phyloP scores from a whole-genome alignment of 2,888 invertebrate species.

The Hirtodrosophila duncani region DNA sequence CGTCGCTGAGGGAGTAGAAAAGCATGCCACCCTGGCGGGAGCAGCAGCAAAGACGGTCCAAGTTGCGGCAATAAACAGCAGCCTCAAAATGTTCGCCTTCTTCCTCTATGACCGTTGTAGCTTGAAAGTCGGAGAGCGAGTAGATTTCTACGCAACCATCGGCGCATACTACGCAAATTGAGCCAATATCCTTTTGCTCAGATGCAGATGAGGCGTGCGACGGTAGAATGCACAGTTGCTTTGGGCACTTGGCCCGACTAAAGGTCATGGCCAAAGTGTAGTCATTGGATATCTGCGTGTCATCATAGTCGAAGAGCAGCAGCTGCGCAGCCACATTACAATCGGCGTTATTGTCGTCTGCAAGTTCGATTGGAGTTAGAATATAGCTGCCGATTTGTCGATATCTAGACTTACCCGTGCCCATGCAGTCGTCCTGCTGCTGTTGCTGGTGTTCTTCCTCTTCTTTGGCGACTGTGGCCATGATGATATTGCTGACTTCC shows the following conservation, averaged over 20 bases:
- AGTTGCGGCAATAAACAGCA: constrained; percentile 90
- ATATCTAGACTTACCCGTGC: constrained; percentile 38
- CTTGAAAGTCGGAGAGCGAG: constrained; percentile 84
- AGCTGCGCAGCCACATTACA: constrained; percentile 71
- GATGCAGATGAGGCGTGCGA: constrained; percentile 24
- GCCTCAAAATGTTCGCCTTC: constrained; percentile 87
- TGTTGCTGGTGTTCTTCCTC: constrained; percentile 44
- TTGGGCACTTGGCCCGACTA: constrained; percentile 83
- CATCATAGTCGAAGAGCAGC: constrained; percentile 68
- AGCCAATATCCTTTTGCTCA: constrained; percentile 79
- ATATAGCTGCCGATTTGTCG: no score
- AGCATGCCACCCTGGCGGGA: constrained; percentile 89
- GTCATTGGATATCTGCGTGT: constrained; percentile 70
- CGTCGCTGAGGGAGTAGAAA: constrained; percentile 87
- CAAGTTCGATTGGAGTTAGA: neutral
- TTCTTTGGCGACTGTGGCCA: constrained; percentile 68
- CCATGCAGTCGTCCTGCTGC: constrained; percentile 37
- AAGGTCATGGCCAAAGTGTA: constrained; percentile 80
- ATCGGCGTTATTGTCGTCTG: constrained; percentile 57
- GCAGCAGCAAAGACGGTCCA: constrained; percentile 91
- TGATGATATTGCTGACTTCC: constrained; percentile 64
- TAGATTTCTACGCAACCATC: constrained; percentile 87
- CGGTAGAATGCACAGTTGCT: constrained; percentile 85
- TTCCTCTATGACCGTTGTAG: constrained; percentile 84
- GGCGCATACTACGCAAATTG: constrained; percentile 85